A percentile compares a stretch with the other conserved stretches of the same genome.
phyloP scores from a whole-genome alignment of 2,113 vertebrate species.

The Porphyrio hochstetteri region DNA sequence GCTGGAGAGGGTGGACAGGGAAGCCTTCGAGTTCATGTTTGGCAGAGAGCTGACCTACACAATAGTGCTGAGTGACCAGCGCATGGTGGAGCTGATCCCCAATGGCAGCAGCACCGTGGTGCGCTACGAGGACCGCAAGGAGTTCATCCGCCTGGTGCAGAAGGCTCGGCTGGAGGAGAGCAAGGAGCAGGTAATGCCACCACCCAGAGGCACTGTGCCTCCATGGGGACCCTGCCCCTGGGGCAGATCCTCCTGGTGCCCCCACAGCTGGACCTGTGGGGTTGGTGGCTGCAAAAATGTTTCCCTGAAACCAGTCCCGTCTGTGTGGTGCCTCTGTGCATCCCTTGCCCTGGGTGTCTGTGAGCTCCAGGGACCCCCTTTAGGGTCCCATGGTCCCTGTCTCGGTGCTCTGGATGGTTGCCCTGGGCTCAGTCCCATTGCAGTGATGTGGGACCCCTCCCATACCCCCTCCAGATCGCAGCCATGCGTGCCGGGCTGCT shows the following conservation, averaged over 20 bases:
- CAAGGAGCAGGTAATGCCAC: slow-evolving; percentile 85
- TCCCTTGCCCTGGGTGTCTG: not conserved
- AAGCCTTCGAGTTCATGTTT: slow-evolving; percentile 92
- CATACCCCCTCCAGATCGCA: slow-evolving; percentile 75
- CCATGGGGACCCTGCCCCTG: not conserved
- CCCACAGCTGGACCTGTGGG: not conserved
- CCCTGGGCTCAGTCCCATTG: not conserved
- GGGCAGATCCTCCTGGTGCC: not conserved
- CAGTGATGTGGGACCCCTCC: not conserved
- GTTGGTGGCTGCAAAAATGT: accelerated
- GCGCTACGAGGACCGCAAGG: slow-evolving; percentile 86
- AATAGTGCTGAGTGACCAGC: slow-evolving; percentile 84
- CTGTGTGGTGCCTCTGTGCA: not conserved
- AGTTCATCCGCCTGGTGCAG: slow-evolving; percentile 90
- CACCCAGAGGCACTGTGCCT: not conserved
- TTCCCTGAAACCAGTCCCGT: not conserved
- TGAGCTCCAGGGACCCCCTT: not conserved
- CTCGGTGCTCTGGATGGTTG: not conserved
- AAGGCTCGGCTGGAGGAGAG: slow-evolving; percentile 89
- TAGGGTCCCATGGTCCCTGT: not conserved
- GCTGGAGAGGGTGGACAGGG: slow-evolving; percentile 91
- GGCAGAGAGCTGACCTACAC: slow-evolving; percentile 92
- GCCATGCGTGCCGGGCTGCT: slow-evolving; percentile 91
- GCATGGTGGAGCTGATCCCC: slow-evolving; percentile 88
- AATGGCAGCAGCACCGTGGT: slow-evolving; percentile 84